Percentiles rank a stretch among this genome's conserved stretches.
phyloP scores from a whole-genome alignment of 2,113 vertebrate species.

The Hydropotes inermis region DNA sequence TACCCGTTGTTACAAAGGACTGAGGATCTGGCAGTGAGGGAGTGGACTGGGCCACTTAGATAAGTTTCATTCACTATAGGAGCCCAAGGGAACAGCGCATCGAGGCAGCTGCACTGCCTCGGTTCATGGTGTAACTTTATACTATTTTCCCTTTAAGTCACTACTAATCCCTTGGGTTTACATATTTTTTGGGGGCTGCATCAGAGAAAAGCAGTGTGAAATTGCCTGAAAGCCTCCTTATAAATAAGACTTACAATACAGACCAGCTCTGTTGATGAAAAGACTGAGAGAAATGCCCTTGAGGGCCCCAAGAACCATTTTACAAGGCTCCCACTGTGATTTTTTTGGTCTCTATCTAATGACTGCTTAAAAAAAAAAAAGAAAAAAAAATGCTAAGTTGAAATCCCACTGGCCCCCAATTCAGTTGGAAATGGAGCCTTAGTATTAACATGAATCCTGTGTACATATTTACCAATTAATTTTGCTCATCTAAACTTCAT shows the following conservation, averaged over 20 bases:
- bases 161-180: conserved; percentile 86
- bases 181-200: conserved; percentile 81
- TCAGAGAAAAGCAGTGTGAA: conserved; percentile 84
- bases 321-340: conserved; percentile 71
- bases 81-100: conserved; percentile 78
- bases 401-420: conserved; percentile 46
- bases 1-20: conserved; percentile 63
- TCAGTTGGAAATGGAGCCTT: conserved; percentile 19
- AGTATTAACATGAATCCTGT: neutral
- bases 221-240: conserved; percentile 86
- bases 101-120: conserved; percentile 76
- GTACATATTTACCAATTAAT: conserved; percentile 42
- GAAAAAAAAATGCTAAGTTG: neutral
- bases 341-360: conserved; percentile 69
- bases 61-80: conserved; percentile 78
- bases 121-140: conserved; percentile 82
- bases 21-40: conserved; percentile 32
- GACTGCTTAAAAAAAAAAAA: conserved; percentile 57
- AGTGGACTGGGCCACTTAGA: conserved; percentile 72
- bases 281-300: conserved; percentile 75
- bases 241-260: conserved; percentile 83
- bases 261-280: conserved; percentile 80
- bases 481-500: conserved; percentile 17
- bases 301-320: conserved; percentile 73
- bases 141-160: conserved; percentile 82